Evolutionary conservation across 2,888 invertebrate genomes (phyloP).

Genomic region (Holacanthella duospinosa): DNA sequence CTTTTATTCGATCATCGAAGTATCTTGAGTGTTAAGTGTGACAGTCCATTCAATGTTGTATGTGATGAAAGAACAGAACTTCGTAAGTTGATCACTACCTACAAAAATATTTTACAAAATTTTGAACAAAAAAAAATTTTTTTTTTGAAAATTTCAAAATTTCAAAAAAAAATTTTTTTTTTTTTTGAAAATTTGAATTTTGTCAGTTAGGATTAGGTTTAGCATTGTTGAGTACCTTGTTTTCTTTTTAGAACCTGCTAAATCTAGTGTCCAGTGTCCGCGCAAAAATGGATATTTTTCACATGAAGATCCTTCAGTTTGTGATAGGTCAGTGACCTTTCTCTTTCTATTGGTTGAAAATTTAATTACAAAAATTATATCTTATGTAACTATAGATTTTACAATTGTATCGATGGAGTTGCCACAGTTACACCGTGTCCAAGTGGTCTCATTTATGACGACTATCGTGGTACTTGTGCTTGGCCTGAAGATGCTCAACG

Average conservation of each 20-base stretch:
- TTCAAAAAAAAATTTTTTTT: too few relatives aligned
- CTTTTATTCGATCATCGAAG: conserved; percentile 75
- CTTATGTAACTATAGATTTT: conserved; percentile 1
- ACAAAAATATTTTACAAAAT: not conserved
- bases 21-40: conserved; percentile 80
- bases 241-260: conserved; percentile 66
- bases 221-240: too few relatives aligned
- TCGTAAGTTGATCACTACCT: conserved; percentile 54
- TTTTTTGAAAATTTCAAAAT: too few relatives aligned
- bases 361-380: too few relatives aligned
- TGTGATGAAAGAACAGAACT: conserved; percentile 77
- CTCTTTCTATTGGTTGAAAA: too few relatives aligned
- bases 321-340: conserved; percentile 48
- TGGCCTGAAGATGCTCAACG: conserved; percentile 53
- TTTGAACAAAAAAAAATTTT: not conserved
- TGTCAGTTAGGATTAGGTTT: too few relatives aligned
- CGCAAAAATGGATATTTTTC: conserved; percentile 83
- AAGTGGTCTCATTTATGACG: conserved; percentile 80
- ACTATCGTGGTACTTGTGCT: conserved; percentile 76
- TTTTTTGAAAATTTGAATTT: not conserved
- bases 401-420: conserved; percentile 67
- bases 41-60: conserved; percentile 84
- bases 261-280: conserved; percentile 60
- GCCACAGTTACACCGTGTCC: conserved; percentile 69
- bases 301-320: conserved; percentile 68